Evolutionary conservation across 2,797 vertebrate genomes (phyloP), one percentile per base, ranked within the genome.

Genomic region (Mastacembelus armatus): DNA sequence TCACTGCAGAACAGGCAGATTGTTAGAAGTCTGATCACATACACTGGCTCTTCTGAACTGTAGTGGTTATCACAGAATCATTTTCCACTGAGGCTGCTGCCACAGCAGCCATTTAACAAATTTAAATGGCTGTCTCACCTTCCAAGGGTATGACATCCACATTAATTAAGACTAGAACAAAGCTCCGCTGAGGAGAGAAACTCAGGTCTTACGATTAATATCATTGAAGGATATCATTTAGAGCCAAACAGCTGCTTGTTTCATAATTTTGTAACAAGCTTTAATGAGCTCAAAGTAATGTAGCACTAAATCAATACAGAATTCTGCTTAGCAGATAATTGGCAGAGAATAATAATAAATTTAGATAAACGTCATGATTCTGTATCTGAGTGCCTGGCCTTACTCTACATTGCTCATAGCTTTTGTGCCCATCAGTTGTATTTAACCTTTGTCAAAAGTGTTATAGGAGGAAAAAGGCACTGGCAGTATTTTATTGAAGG

Each of bases 141-240:
- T 88, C 72, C 67, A 72, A 69, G 61, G 72, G 24, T 27, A n/a
- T 77, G 72, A 57, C 80, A 75, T 70, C 54, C 62, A 67, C 74
- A 86, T 83, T 77, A 84, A 91, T 88, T 85, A 85, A 62, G 63
- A 59, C 54, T 54, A 65, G 72, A 66, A 38, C 45, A 74, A 75
- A 65, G 50, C 33, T 55, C 59, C 77, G 43, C 54, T 68, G 39
- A 5, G 71, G 33, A 68, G 48, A 32, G n/a, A 36, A 38, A 27
- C 55, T 39, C 15, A 38, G 71, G 58, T 66, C 72, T 70, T 74
- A 68, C 60, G 61, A 70, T 87, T 91, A 70, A 86, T n/a, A n/a
- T n/a, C n/a, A n/a, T n/a, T 87, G 81, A 82, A 62, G 43, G 66
- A 76, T 78, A 79, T 67, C 66, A 68, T 89, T 85, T 85, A 80